Base-by-base conservation (phyloP, 64 coral and sea anemone genomes). In the Stichodactyla mertensii region DNA sequence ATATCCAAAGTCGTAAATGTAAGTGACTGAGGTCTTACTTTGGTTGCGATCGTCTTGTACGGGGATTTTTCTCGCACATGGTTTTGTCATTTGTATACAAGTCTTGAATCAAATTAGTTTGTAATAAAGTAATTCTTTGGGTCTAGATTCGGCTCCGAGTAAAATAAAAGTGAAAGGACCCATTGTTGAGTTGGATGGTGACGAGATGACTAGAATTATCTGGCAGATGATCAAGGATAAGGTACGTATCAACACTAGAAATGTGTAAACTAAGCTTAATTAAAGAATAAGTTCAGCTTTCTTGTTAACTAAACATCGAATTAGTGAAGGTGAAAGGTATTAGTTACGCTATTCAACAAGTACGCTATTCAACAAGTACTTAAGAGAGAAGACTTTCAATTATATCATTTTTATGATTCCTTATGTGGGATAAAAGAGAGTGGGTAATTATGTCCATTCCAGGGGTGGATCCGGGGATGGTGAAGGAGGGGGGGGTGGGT, bases 191-290 rank as follows among this genome's bases (percentile, higher is more conserved):
- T 59, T 99, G 55, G 97, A 99, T 52, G 97, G 97, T 18, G 97
- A 99, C 80, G 97, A 99, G 89, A 99, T 99, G 97, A 99, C 97
- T 12, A 88, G 97, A 67, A 91, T 99, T 55, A 99, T 99, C 27
- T 99, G 97, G 97, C 88, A 89, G 85, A 99, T 95, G 93, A 99
- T 99, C 45, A 99, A 99, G 54, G 93, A 99, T 78, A 95, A 90
- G 83, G 97, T 99, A 95, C 10, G 22, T 74, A 27, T 11, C 9
- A 58, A 15, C 56, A 58, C 36, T 45, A 45, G 36, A 45, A 45
- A 45, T 45, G 3, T 45, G 36, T 45, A 45, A 36, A 36, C 31
- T 36, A 1, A 45, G 36, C 28, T 31, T 31, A 31, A 31, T 31
- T 31, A 1, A 31, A 31, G 28, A 31, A 31, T 31, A 31, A 31